A percentile compares a stretch with the other conserved stretches of the same genome.
phyloP scores from a whole-genome alignment of 1,140 invertebrate species.

The Carposina sasakii region DNA sequence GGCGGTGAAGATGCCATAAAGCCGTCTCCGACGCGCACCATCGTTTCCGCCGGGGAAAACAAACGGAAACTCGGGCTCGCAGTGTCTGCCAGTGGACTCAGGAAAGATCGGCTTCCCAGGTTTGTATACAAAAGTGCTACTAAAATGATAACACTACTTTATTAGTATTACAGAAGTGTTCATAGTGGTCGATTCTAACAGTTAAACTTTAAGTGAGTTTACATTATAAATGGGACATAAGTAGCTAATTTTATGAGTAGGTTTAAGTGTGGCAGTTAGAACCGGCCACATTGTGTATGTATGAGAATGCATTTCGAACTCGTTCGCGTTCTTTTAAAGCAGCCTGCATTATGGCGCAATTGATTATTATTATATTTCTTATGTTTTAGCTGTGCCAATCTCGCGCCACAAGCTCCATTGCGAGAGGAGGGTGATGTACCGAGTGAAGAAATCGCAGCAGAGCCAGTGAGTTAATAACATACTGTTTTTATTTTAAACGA shows the following conservation, averaged over 20 bases:
- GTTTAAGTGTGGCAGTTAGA: too few species aligned
- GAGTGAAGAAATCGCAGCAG: constrained; percentile 19
- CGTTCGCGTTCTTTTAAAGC: too few species aligned
- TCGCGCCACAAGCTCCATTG: constrained; percentile 35
- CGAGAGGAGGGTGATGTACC: constrained; percentile 40
- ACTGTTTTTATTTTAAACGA: background rate
- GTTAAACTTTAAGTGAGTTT: too few species aligned
- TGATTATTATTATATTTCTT: background rate
- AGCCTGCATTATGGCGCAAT: too few species aligned
- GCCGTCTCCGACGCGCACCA: constrained; percentile 75
- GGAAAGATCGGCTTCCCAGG: constrained; percentile 74
- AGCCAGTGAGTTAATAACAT: constrained; percentile 20
- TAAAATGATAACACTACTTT: too few species aligned
- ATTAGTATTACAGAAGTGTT: too few species aligned
- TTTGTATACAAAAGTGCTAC: constrained; percentile 18
- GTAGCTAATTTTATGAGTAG: too few species aligned
- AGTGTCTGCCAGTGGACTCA: constrained; percentile 74
- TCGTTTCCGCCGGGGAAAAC: constrained; percentile 68
- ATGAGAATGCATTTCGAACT: too few species aligned
- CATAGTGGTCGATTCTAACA: too few species aligned
- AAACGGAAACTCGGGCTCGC: constrained; percentile 82
- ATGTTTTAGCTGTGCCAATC: constrained; percentile 36
- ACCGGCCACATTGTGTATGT: too few species aligned
- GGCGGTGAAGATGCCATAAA: constrained; percentile 73
- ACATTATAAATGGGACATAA: too few species aligned